phyloP scores from a whole-genome alignment of 1,140 invertebrate genomes.

The Sitodiplosis mosellana region DNA sequence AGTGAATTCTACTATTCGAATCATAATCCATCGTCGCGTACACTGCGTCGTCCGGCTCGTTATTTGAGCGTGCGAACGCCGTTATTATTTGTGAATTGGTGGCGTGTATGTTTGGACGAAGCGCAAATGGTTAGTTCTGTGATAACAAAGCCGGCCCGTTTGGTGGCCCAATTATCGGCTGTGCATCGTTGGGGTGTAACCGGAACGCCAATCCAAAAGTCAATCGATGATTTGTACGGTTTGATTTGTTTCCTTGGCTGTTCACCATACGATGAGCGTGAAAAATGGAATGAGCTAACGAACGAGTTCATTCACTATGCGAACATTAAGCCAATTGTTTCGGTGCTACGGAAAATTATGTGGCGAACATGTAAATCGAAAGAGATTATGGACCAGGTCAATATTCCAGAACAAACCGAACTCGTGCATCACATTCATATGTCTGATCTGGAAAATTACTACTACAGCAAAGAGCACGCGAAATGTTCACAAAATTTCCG shows the following conservation, averaged over 20 bases:
- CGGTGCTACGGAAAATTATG: slow-evolving; percentile 37
- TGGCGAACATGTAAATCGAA: slow-evolving; percentile 47
- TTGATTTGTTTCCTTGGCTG: slow-evolving; percentile 48
- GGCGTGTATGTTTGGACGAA: slow-evolving; percentile 64
- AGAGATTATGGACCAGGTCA: slow-evolving; percentile 36
- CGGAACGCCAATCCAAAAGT: slow-evolving; percentile 53
- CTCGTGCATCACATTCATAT: slow-evolving; percentile 27
- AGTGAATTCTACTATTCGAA: slow-evolving; percentile 34
- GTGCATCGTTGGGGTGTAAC: slow-evolving; percentile 59
- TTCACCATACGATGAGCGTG: slow-evolving; percentile 32
- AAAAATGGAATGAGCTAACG: slow-evolving; percentile 35
- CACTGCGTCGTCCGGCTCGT: slow-evolving; percentile 10
- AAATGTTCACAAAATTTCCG: slow-evolving; percentile 5
- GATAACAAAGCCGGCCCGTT: slow-evolving; percentile 23
- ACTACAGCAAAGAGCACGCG: slow-evolving; percentile 29
- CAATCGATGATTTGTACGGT: slow-evolving; percentile 42
- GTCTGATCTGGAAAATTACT: slow-evolving; percentile 31
- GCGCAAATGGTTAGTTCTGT: slow-evolving; percentile 60
- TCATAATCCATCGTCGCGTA: slow-evolving; percentile 12
- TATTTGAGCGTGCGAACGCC: slow-evolving; percentile 32
- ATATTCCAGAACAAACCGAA: slow-evolving; percentile 29
- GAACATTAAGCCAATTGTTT: slow-evolving; percentile 26
- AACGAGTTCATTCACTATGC: slow-evolving; percentile 31
- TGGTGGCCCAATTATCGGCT: slow-evolving; percentile 44
- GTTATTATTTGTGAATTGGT: slow-evolving; percentile 49